A percentile compares a stretch with the other conserved stretches of the same genome.
Evolutionary conservation across 2,797 vertebrate genomes (phyloP).

Genomic region (Thripadectes ignobilis): DNA sequence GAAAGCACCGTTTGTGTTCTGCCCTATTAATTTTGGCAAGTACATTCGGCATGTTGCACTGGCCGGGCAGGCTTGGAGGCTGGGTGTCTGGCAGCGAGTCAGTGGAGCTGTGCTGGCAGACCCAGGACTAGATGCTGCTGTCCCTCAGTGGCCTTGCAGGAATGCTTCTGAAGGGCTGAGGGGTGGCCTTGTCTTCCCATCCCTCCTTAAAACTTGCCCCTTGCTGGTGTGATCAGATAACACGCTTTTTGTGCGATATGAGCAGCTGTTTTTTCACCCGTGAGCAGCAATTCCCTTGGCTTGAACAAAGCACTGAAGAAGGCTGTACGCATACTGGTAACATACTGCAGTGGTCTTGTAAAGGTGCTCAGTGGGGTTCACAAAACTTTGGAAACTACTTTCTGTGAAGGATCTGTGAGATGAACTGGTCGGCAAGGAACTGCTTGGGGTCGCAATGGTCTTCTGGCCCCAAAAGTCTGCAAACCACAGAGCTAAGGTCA

Average conservation of each 20-base stretch:
- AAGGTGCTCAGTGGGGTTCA: background rate
- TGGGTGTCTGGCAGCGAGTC: background rate
- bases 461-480: background rate
- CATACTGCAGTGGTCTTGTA: background rate
- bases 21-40: background rate
- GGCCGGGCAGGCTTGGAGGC: background rate
- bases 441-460: fast-evolving
- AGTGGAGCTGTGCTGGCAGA: background rate
- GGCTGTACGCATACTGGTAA: background rate
- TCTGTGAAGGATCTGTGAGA: background rate
- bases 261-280: background rate
- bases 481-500: background rate
- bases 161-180: background rate
- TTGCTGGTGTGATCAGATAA: background rate
- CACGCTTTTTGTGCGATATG: background rate
- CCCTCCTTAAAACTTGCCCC: background rate
- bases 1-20: background rate
- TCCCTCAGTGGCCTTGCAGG: background rate
- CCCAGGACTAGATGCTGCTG: background rate
- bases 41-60: fast-evolving
- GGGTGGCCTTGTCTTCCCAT: background rate
- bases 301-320: background rate
- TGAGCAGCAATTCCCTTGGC: background rate
- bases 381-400: background rate
- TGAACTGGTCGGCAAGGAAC: background rate